These are phyloP conservation scores for Hofmannophila pseudospretella DNA, from an alignment of 2,888 invertebrate species.

Conservation along the genomic window DNA sequence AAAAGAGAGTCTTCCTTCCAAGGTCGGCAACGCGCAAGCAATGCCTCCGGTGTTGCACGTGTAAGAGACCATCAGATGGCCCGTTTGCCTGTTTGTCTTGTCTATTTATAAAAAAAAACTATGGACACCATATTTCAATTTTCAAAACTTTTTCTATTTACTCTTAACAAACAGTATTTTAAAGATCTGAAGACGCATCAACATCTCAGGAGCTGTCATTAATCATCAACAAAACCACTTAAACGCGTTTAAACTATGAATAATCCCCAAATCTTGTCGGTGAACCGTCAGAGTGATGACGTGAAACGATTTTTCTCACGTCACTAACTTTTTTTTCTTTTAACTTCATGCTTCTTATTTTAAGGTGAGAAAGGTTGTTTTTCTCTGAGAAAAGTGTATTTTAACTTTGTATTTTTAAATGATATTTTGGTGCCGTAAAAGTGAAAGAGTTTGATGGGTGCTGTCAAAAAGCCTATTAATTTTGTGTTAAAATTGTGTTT, in stretches of 20 bases:
- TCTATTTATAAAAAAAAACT: no score
- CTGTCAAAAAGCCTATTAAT: conserved; percentile 29
- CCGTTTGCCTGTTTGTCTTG: no score
- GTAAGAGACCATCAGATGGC: no score
- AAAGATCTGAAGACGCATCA: conserved; percentile 16
- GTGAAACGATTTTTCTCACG: conserved; percentile 32
- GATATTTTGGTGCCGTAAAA: conserved; percentile 19
- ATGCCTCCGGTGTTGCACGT: no score
- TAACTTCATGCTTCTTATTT: neutral
- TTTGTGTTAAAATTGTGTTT: conserved; percentile 13
- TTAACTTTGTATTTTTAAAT: conserved; percentile 16
- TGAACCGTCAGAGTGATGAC: conserved; percentile 32
- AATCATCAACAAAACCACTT: conserved; percentile 25
- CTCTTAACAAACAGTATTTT: no score
- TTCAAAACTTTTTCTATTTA: no score
- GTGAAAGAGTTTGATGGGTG: conserved; percentile 27
- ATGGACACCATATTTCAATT: no score
- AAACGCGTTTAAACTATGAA: conserved; percentile 29
- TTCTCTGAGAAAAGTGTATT: neutral
- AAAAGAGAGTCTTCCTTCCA: no score
- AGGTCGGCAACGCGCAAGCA: no score
- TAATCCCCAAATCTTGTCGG: conserved; percentile 26
- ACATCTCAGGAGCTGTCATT: conserved; percentile 19
- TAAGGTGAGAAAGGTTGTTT: conserved; percentile 6
- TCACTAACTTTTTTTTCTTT: conserved; percentile 6